A percentile compares a stretch with the other conserved stretches of the same genome.
Conservation (phyloP, 2,113 vertebrate species). For the Hassar affinis region DNA sequence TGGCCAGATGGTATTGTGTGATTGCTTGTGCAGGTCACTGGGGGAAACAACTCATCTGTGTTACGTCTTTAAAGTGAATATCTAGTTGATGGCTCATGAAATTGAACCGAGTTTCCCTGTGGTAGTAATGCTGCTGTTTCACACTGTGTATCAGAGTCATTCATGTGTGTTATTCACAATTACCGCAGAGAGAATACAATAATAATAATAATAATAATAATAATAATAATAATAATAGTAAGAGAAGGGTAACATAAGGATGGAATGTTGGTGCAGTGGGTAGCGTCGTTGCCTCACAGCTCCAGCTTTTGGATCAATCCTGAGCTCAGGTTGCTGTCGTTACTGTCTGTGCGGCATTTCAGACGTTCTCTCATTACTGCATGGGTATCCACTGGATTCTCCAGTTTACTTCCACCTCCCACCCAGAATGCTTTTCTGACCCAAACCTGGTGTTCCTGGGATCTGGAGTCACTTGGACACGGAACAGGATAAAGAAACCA, state of each 20-base stretch:
- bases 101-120: conserved; percentile 57
- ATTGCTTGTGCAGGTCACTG: conserved; percentile 8
- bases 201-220: neutral
- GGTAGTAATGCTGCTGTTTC: conserved; percentile 51
- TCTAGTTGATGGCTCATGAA: conserved; percentile 70
- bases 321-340: conserved; percentile 8
- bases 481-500: neutral
- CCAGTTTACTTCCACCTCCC: neutral
- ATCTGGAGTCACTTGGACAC: neutral
- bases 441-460: neutral
- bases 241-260: neutral
- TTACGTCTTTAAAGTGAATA: conserved; percentile 40
- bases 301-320: neutral
- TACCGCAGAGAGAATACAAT: conserved; percentile 17
- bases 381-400: conserved; percentile 1
- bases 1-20: conserved; percentile 37
- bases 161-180: conserved; percentile 27
- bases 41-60: conserved; percentile 24
- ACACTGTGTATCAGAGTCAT: conserved; percentile 42
- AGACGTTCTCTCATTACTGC: neutral
- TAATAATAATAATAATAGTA: neutral
- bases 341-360: neutral
- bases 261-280: conserved; percentile 2
- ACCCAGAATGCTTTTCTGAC: neutral
- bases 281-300: neutral